These are phyloP conservation scores for Tamias sibiricus DNA, from an alignment of 2,113 vertebrate genomes.

Conservation along the genomic window DNA sequence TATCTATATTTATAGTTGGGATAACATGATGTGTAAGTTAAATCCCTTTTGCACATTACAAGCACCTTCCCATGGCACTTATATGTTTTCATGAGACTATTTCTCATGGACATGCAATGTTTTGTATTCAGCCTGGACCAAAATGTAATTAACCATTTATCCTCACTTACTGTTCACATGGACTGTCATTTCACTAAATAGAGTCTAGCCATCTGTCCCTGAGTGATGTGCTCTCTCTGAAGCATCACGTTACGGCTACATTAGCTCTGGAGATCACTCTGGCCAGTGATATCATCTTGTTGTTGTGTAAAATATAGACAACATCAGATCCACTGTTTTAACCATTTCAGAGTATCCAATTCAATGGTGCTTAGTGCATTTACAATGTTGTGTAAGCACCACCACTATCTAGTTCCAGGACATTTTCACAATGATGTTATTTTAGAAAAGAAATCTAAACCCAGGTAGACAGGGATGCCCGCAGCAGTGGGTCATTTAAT, in stretches of 20 bases:
- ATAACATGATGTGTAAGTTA: not conserved
- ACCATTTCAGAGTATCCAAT: not conserved
- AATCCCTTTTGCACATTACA: not conserved
- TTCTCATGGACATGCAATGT: not conserved
- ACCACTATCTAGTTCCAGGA: not conserved
- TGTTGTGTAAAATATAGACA: not conserved
- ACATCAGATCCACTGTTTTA: not conserved
- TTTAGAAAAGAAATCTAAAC: constrained; percentile 7
- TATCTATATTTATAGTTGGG: not conserved
- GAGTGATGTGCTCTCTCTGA: not conserved
- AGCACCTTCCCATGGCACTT: not conserved
- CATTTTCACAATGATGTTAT: not conserved
- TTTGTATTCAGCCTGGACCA: not conserved
- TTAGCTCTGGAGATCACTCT: not conserved
- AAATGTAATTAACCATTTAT: not conserved
- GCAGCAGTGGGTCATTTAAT: not conserved
- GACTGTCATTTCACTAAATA: not conserved
- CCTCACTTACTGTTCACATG: not conserved
- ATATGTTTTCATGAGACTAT: not conserved
- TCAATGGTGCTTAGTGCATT: not conserved
- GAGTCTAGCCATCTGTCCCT: not conserved
- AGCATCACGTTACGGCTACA: not conserved
- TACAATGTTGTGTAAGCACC: not conserved
- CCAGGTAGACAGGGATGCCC: not conserved
- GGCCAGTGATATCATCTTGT: not conserved